Conservation (phyloP, 2,797 vertebrate genomes). For the Mus caroli region DNA sequence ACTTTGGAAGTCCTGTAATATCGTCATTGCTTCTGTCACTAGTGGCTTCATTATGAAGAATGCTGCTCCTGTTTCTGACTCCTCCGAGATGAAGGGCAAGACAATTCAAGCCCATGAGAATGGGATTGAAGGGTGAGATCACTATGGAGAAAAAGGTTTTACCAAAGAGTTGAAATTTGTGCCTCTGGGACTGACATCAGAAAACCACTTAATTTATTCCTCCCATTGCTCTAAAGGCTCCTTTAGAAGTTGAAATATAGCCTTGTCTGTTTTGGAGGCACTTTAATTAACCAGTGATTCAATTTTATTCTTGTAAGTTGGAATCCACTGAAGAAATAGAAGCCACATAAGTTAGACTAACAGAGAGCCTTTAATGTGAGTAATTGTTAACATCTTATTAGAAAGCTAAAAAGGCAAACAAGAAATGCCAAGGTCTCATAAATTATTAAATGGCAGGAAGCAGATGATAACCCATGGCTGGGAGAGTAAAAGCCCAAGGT, state of each 20-base stretch:
- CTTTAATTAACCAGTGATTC: slow-evolving; percentile 58
- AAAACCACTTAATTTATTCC: slow-evolving; percentile 41
- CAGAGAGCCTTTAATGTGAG: not conserved
- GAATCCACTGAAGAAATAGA: slow-evolving; percentile 36
- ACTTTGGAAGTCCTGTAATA: not conserved
- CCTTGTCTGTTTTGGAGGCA: not conserved
- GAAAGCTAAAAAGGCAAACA: not conserved
- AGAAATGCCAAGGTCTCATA: not conserved
- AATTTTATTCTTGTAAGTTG: slow-evolving; percentile 4
- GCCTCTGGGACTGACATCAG: not conserved
- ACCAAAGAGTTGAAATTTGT: slow-evolving; percentile 59
- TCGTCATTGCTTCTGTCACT: not conserved
- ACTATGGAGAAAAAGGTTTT: not conserved
- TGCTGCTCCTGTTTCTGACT: not conserved
- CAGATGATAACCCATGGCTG: not conserved
- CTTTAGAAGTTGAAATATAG: slow-evolving; percentile 62
- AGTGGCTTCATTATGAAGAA: not conserved
- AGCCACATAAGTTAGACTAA: not conserved
- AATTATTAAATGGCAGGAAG: slow-evolving; percentile 1
- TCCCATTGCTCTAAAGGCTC: not conserved
- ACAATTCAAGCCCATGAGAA: not conserved
- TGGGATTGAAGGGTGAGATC: slow-evolving; percentile 14
- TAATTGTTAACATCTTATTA: slow-evolving; percentile 12
- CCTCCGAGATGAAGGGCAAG: slow-evolving; percentile 7
- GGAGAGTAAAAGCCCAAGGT: not conserved